phyloP scores from a whole-genome alignment of 2,888 invertebrate species.

The Caenorhabditis sp. region DNA sequence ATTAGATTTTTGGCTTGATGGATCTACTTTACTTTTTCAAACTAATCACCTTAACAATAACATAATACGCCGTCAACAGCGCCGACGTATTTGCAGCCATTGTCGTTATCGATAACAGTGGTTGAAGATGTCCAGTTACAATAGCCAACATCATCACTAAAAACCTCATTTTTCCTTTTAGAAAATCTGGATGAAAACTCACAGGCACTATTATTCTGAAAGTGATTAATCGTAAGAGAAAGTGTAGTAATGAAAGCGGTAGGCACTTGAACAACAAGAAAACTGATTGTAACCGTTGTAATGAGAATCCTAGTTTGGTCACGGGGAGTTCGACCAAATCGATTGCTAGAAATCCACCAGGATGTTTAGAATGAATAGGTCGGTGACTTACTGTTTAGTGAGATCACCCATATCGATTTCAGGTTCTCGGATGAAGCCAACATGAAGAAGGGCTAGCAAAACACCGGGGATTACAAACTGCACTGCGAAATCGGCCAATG shows the following conservation, averaged over 20 bases:
- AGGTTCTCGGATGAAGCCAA: constrained; percentile 69
- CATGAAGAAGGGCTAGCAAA: constrained; percentile 63
- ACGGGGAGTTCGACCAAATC: constrained; percentile 70
- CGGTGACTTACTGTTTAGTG: constrained; percentile 61
- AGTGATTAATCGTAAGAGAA: constrained; percentile 68
- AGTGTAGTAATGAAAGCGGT: constrained; percentile 68
- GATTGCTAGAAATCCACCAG: constrained; percentile 65
- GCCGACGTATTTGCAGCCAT: constrained; percentile 69
- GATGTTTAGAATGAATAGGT: too few relatives aligned
- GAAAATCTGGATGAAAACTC: constrained; percentile 18
- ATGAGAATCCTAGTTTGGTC: constrained; percentile 69
- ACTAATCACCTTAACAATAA: constrained; percentile 64
- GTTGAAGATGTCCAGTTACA: constrained; percentile 67
- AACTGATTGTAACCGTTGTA: constrained; percentile 69
- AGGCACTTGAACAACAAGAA: constrained; percentile 69
- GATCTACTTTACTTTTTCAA: background rate
- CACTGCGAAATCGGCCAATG: constrained; percentile 67
- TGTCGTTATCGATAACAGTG: constrained; percentile 64
- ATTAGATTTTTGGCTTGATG: background rate
- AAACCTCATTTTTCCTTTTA: constrained; percentile 9
- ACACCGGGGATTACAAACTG: constrained; percentile 69
- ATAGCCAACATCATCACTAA: constrained; percentile 66
- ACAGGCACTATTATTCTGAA: constrained; percentile 66
- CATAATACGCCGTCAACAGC: constrained; percentile 69
- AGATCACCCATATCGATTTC: constrained; percentile 65